A percentile compares a stretch with the other conserved stretches of the same genome.
phyloP scores from a whole-genome alignment of 2,113 vertebrate species.

The Chloropsis hardwickii region DNA sequence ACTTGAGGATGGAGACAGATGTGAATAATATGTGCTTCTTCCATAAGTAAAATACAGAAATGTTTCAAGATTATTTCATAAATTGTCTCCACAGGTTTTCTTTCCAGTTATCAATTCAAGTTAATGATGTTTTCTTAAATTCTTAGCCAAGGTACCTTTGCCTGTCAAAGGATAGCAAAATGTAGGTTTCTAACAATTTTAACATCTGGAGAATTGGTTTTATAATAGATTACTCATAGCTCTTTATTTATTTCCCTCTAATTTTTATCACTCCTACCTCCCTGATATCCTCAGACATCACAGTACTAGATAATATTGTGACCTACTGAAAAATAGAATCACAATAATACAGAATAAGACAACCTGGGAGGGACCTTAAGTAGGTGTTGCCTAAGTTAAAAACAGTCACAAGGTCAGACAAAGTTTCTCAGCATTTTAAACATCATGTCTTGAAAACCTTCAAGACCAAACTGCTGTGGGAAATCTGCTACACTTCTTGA shows the following conservation, averaged over 20 bases:
- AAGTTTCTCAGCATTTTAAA: background rate
- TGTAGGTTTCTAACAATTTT: background rate
- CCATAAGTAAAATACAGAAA: background rate
- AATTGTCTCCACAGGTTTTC: background rate
- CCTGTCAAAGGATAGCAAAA: background rate
- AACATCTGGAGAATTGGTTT: background rate
- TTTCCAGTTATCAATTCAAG: background rate
- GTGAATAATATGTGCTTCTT: background rate
- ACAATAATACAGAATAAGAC: background rate
- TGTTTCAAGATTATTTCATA: background rate
- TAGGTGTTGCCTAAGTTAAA: background rate
- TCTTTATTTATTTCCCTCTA: background rate
- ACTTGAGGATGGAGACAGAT: background rate
- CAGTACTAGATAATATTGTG: background rate
- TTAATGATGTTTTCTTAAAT: background rate
- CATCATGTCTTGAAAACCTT: background rate
- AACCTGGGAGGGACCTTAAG: background rate
- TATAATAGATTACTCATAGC: background rate
- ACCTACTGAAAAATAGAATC: background rate
- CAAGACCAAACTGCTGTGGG: background rate
- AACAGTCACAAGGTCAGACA: background rate
- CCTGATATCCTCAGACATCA: background rate
- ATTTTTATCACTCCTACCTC: background rate
- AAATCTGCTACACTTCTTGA: background rate
- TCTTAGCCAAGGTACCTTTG: background rate